Conservation (phyloP, 2,888 invertebrate species). For the Polyommatus iphigenia region DNA sequence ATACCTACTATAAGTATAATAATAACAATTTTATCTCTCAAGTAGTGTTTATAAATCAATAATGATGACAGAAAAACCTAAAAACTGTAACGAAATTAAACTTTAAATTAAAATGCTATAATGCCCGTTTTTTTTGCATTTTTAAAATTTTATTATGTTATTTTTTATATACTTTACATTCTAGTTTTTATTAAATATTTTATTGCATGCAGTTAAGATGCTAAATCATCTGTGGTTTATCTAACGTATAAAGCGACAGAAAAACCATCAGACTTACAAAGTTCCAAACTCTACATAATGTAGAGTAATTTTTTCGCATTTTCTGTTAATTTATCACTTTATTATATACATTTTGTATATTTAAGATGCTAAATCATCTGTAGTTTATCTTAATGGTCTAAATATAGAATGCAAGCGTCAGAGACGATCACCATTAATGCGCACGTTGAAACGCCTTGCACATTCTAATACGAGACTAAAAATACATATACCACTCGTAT, state of each 20-base stretch:
- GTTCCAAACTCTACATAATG: not conserved
- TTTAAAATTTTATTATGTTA: no score
- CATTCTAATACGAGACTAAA: conserved; percentile 27
- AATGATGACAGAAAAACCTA: not conserved
- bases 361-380: not conserved
- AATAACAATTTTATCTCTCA: not conserved
- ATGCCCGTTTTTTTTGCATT: no score
- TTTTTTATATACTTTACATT: not conserved
- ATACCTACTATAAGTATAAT: not conserved
- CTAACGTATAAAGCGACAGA: not conserved
- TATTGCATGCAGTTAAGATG: not conserved
- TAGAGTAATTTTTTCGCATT: not conserved
- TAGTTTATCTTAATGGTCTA: not conserved
- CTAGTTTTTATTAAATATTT: not conserved
- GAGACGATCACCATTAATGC: conserved; percentile 28
- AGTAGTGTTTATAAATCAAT: not conserved
- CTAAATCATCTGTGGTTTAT: not conserved
- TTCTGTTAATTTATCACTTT: not conserved
- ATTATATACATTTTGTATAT: not conserved
- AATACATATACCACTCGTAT: conserved; percentile 14
- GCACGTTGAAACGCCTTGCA: conserved; percentile 17
- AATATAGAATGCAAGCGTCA: conserved; percentile 26
- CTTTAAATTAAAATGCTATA: not conserved
- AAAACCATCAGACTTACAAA: no score
- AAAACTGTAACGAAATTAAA: not conserved